A percentile compares a stretch with the other conserved stretches of the same genome.
Conservation (phyloP, 2,797 vertebrate species). For the Leptoclinus maculatus region DNA sequence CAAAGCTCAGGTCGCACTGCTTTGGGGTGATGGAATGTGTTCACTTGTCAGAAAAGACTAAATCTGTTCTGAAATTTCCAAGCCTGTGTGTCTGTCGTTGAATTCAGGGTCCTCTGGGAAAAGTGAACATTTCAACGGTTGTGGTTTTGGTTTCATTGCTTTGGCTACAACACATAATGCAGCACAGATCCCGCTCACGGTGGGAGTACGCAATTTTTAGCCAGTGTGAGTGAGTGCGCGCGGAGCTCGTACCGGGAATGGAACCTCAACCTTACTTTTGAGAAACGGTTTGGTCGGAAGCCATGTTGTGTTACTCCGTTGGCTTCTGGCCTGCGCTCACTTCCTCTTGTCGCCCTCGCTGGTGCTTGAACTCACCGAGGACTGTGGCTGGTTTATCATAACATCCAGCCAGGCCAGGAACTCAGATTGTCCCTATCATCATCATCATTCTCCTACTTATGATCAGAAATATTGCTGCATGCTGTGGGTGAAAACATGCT, state of each 20-base stretch:
- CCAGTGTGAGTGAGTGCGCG: constrained; percentile 26
- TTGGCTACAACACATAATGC: constrained; percentile 77
- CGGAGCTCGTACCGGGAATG: constrained; percentile 53
- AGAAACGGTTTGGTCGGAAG: constrained; percentile 70
- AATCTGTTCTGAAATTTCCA: constrained; percentile 58
- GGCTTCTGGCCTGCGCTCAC: constrained; percentile 59
- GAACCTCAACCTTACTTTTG: constrained; percentile 77
- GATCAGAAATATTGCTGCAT: constrained; percentile 23
- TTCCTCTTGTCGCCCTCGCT: constrained; percentile 63
- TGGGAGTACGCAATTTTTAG: constrained; percentile 48
- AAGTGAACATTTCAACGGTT: constrained; percentile 70
- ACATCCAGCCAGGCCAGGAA: constrained; percentile 29
- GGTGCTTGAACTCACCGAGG: constrained; percentile 47
- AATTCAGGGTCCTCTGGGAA: constrained; percentile 62
- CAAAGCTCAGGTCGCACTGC: constrained; percentile 30
- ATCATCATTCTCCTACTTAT: constrained; percentile 8
- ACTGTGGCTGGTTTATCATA: constrained; percentile 43
- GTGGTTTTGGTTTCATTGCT: constrained; percentile 78
- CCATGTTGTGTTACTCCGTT: constrained; percentile 64
- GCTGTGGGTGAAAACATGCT: constrained; percentile 33
- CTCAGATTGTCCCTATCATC: constrained; percentile 21
- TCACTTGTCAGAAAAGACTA: constrained; percentile 59
- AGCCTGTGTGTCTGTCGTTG: constrained; percentile 54
- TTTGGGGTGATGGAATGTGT: constrained; percentile 47
- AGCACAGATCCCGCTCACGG: constrained; percentile 76